Evolutionary conservation across 2,888 invertebrate genomes (phyloP), one percentile per base, ranked within the genome.

Genomic region (Tanaodytes sp.): DNA sequence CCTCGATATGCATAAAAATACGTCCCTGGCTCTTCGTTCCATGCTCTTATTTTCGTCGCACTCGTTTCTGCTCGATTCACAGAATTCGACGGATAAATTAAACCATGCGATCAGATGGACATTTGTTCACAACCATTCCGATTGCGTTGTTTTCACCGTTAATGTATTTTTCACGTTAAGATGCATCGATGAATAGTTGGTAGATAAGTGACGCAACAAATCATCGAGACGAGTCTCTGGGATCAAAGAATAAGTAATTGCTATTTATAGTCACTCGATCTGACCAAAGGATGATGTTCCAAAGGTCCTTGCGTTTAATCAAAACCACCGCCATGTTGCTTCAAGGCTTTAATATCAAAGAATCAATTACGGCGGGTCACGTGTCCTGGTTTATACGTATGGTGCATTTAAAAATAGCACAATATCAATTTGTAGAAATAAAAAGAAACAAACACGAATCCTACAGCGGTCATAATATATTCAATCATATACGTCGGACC

Each of bases 161-260:
- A 43, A 42, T n/a, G 52, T 33, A 33, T 39, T n/a, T n/a, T n/a
- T n/a, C n/a, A n/a, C 8, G 59, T 30, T 23, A 36, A 61, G 31
- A 43, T 36, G 23, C 30, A 67, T 67, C 36, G 49, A 57, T 33
- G 30, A 23, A 8, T 8, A 23, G 23, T 8, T 4, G 23, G 23
- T 8, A 55, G 40, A 49, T n/a, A 59, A 43, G 61, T 70, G 64
- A 70, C 46, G 70, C 37, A 69, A 69, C 55, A 19, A 43, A 54
- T 64, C 59, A 52, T 40, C 57, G 43, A 16, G 57, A 27, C 31
- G 18, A 39, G 48, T 16, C 19, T 37, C 31, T 12, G 30, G 46
- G 52, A 66, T 59, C 58, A 59, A 65, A 51, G 52, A 65, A 58
- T 46, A 27, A 54, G 63, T 52, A 64, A 68, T 58, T 48, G 58